These are phyloP conservation scores for Brachionus paranguensis DNA, from an alignment of 1,140 invertebrate genomes.

Conservation along the genomic window DNA sequence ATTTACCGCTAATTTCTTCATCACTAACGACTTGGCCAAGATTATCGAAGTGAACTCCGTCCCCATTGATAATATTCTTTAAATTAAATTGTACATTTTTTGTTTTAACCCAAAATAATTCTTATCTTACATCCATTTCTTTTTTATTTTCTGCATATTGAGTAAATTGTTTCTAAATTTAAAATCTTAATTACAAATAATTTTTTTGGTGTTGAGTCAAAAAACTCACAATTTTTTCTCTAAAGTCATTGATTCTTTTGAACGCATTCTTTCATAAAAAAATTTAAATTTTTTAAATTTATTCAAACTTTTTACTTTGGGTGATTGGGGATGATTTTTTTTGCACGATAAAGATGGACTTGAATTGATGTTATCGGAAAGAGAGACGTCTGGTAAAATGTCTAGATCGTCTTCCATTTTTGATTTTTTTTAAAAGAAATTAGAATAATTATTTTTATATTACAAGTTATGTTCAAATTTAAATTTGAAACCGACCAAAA, in stretches of 20 bases:
- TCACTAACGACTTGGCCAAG: background rate
- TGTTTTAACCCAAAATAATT: background rate
- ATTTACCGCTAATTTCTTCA: background rate
- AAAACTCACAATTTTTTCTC: background rate
- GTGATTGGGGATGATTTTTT: background rate
- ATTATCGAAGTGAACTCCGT: background rate
- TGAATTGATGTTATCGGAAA: background rate
- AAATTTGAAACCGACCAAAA: background rate
- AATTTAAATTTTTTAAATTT: background rate
- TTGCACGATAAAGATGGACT: background rate
- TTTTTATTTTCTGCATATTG: slow-evolving; percentile 4
- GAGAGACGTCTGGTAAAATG: background rate
- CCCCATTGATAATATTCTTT: background rate
- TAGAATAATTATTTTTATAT: background rate
- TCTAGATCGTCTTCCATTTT: slow-evolving; percentile 28
- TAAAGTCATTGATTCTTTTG: background rate
- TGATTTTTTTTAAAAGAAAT: background rate
- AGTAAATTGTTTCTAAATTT: slow-evolving; percentile 1
- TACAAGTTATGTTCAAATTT: background rate
- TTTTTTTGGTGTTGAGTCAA: no score
- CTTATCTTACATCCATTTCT: slow-evolving; percentile 1
- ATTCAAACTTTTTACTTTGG: background rate
- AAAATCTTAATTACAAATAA: background rate
- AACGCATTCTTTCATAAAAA: background rate
- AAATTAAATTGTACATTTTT: background rate